Conservation (phyloP, 2,888 invertebrate species). For the Leistus spinibarbis region DNA sequence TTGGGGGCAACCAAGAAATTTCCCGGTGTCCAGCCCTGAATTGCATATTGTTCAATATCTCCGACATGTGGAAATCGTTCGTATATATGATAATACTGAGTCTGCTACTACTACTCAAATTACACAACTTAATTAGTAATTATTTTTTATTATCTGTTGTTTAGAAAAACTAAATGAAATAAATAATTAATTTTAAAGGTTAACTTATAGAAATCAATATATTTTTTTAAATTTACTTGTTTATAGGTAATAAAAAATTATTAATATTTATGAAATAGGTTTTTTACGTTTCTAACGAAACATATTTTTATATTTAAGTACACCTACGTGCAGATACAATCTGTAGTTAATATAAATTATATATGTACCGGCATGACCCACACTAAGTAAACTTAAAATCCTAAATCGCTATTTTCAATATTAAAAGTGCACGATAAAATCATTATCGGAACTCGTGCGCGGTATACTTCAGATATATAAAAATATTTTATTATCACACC, state of each 20-base stretch:
- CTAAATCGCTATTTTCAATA: constrained; percentile 3
- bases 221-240: background rate
- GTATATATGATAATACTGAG: too few species aligned
- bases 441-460: background rate
- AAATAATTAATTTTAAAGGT: background rate
- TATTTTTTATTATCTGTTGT: background rate
- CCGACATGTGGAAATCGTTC: too few species aligned
- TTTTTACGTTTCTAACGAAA: background rate
- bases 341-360: constrained; percentile 23
- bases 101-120: too few species aligned
- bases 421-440: background rate
- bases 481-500: background rate
- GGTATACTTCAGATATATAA: background rate
- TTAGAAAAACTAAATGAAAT: too few species aligned
- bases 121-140: too few species aligned
- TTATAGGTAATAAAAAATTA: background rate
- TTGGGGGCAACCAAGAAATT: too few species aligned
- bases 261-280: background rate
- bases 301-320: background rate
- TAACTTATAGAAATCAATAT: background rate
- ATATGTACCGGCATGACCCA: constrained; percentile 23
- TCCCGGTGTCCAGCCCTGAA: too few species aligned
- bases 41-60: too few species aligned
- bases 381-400: constrained; percentile 20
- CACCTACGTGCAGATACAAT: constrained; percentile 14